These are phyloP conservation scores for Dicroscelio sp. DNA, from an alignment of 2,888 invertebrate species.

Conservation along the genomic window DNA sequence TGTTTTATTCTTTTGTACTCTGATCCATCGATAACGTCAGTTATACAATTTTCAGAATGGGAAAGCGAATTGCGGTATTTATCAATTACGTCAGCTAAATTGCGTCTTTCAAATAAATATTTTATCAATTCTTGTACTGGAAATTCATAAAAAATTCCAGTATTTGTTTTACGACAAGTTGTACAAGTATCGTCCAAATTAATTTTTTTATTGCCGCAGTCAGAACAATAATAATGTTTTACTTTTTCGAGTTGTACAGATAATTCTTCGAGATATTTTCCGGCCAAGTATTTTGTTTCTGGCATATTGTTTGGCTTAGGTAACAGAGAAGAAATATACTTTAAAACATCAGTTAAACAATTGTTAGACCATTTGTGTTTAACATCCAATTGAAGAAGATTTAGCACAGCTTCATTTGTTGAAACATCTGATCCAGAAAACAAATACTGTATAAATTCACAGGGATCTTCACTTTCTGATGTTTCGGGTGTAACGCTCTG, in stretches of 20 bases:
- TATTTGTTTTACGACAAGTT: constrained; percentile 55
- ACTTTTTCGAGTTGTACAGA: constrained; percentile 1
- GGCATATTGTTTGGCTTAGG: constrained; percentile 60
- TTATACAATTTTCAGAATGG: constrained; percentile 9
- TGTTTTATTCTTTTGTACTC: constrained; percentile 73
- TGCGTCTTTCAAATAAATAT: constrained; percentile 67
- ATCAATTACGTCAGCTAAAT: constrained; percentile 61
- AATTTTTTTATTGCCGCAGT: constrained; percentile 44
- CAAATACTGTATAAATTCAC: too few species aligned
- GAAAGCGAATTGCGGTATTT: background rate
- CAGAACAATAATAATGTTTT: constrained; percentile 66
- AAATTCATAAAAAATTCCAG: constrained; percentile 76
- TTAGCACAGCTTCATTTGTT: too few species aligned
- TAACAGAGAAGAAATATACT: constrained; percentile 13
- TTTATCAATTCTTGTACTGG: constrained; percentile 66
- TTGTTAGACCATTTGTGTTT: constrained; percentile 29
- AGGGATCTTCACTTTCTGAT: too few species aligned
- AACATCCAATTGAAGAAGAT: too few species aligned
- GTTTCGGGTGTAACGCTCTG: too few species aligned
- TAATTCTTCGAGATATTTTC: constrained; percentile 40
- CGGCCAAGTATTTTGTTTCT: constrained; percentile 30
- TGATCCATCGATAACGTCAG: constrained; percentile 66
- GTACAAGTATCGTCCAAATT: constrained; percentile 29
- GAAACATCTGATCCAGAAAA: too few species aligned
- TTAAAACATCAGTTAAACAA: background rate